phyloP scores from a whole-genome alignment of 2,888 invertebrate species.

The Acanthococcus lagerstroemiae region DNA sequence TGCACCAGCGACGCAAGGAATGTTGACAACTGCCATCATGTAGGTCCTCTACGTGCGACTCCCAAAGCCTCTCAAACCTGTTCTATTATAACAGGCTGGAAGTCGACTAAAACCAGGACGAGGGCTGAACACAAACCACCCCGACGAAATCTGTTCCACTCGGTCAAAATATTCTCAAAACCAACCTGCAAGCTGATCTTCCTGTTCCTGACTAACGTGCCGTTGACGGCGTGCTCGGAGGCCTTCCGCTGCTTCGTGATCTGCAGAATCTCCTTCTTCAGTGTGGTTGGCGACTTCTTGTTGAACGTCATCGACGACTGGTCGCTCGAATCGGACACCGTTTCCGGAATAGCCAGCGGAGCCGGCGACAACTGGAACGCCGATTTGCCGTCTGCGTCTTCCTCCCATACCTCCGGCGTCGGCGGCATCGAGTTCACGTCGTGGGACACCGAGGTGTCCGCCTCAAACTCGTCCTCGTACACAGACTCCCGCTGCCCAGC shows the following conservation, averaged over 20 bases:
- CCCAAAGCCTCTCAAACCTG: no score
- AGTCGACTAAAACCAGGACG: no score
- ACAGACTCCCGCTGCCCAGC: conserved; percentile 6
- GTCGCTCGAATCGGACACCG: neutral
- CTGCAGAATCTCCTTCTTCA: conserved; percentile 21
- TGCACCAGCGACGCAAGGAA: no score
- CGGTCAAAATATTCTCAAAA: neutral
- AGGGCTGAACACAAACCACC: neutral
- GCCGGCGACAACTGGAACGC: neutral
- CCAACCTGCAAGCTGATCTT: conserved; percentile 20
- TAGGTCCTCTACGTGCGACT: no score
- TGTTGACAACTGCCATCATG: no score
- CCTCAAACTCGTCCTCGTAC: neutral
- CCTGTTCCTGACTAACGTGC: neutral
- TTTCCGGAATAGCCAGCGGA: neutral
- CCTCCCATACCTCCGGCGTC: no score
- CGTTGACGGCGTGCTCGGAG: conserved; percentile 9
- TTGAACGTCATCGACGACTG: conserved; percentile 1
- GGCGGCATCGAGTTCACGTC: neutral
- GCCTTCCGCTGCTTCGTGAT: conserved; percentile 2
- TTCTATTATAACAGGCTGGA: no score
- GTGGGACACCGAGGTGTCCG: neutral
- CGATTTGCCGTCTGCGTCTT: neutral
- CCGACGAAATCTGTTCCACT: neutral
- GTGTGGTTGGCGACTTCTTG: conserved; percentile 20